Conservation (phyloP, 2,113 vertebrate genomes). For the Laterallus jamaicensis region DNA sequence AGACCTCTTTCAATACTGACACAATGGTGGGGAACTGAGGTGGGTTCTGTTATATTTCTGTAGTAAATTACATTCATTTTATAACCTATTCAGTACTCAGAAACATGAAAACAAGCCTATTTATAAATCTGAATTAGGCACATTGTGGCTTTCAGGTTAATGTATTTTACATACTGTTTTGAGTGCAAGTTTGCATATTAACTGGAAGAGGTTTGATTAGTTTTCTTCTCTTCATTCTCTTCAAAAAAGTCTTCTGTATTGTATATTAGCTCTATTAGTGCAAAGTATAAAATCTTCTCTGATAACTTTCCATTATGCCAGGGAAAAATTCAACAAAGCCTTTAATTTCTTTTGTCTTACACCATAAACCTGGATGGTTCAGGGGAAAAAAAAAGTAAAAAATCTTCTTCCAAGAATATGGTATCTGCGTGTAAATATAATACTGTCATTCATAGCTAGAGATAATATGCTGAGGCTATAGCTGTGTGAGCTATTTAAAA, state of each 20-base stretch:
- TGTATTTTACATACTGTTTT: background rate
- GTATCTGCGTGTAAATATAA: background rate
- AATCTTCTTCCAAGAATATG: background rate
- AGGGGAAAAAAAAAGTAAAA: background rate
- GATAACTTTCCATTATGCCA: slow-evolving; percentile 2
- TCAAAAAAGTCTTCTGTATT: background rate
- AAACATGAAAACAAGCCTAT: slow-evolving; percentile 5
- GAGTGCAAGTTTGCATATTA: background rate
- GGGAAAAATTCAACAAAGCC: background rate
- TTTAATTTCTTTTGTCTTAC: slow-evolving; percentile 13
- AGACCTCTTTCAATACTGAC: background rate
- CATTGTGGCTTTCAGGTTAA: background rate
- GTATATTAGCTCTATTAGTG: background rate
- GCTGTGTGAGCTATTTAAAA: slow-evolving; percentile 47
- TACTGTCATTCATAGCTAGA: background rate
- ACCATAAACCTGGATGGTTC: slow-evolving; percentile 10
- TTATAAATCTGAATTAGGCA: background rate
- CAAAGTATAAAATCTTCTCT: background rate
- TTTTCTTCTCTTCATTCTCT: slow-evolving; percentile 23
- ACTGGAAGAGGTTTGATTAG: background rate
- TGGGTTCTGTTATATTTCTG: background rate
- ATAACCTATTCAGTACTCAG: background rate
- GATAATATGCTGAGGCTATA: background rate
- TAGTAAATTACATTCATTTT: background rate
- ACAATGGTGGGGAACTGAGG: background rate